phyloP scores from a whole-genome alignment of 2,888 invertebrate genomes.

The Spicauda simplicius region DNA sequence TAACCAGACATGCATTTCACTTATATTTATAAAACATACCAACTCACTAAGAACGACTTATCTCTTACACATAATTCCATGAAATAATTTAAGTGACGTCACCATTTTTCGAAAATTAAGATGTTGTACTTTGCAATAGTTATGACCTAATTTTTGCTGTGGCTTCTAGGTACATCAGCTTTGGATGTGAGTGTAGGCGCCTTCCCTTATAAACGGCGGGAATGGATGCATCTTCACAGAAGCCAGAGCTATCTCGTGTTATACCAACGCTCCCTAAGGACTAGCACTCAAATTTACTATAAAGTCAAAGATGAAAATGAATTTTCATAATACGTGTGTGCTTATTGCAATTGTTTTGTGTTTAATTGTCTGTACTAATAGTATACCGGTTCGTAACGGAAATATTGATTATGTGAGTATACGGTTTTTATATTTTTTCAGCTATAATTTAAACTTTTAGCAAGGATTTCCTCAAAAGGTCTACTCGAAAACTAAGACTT shows the following conservation, averaged over 20 bases:
- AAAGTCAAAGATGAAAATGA: slow-evolving; percentile 58
- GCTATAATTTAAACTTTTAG: background rate
- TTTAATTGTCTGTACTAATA: slow-evolving; percentile 47
- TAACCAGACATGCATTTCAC: too few relatives aligned
- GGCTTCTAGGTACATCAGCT: background rate
- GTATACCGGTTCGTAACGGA: slow-evolving; percentile 55
- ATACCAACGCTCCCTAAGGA: slow-evolving; percentile 50
- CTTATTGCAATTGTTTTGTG: slow-evolving; percentile 58
- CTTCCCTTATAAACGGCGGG: slow-evolving; percentile 67
- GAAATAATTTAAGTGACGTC: too few relatives aligned
- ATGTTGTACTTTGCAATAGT: background rate
- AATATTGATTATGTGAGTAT: slow-evolving; percentile 76
- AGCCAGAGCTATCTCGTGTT: slow-evolving; percentile 49
- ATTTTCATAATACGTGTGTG: slow-evolving; percentile 45
- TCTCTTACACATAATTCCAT: too few relatives aligned
- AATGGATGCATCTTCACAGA: slow-evolving; percentile 57
- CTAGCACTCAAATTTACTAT: background rate
- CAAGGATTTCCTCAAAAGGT: background rate
- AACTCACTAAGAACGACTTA: too few relatives aligned
- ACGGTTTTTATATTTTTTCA: background rate
- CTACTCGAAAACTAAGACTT: too few relatives aligned
- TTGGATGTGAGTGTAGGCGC: slow-evolving; percentile 71
- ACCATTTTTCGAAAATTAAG: too few relatives aligned
- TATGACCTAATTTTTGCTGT: background rate
- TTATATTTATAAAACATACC: too few relatives aligned